Conservation (phyloP, 2,888 invertebrate genomes). For the Drosophila greeni region DNA sequence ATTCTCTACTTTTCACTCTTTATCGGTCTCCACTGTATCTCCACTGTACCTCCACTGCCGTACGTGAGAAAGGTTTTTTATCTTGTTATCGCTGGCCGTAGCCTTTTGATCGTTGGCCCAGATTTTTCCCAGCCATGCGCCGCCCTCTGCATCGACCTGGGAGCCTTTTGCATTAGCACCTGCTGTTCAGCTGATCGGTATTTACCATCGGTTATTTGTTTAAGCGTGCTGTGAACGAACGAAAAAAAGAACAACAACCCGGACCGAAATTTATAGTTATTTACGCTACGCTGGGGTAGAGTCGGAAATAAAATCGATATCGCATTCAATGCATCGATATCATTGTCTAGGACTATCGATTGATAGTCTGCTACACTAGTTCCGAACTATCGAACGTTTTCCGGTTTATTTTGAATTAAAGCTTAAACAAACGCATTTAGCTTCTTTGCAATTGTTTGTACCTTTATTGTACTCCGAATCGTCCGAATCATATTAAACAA, state of each 20-base stretch:
- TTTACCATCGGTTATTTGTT: conserved; percentile 62
- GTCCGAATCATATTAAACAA: no score
- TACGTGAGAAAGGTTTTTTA: conserved; percentile 17
- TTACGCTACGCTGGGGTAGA: conserved; percentile 25
- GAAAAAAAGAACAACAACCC: conserved; percentile 59
- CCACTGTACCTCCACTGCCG: conserved; percentile 18
- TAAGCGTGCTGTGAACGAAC: conserved; percentile 57
- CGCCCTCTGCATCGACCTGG: conserved; percentile 6
- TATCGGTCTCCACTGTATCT: conserved; percentile 5
- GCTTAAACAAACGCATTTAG: background rate
- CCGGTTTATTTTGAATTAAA: background rate
- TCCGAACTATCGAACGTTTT: background rate
- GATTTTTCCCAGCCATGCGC: conserved; percentile 22
- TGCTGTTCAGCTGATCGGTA: conserved; percentile 38
- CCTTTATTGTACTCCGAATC: background rate
- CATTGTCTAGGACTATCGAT: background rate
- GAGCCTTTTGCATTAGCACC: conserved; percentile 50
- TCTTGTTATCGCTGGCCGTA: conserved; percentile 28
- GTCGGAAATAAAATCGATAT: background rate
- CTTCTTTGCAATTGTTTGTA: background rate
- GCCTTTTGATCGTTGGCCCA: conserved; percentile 21
- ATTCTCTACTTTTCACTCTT: conserved; percentile 40
- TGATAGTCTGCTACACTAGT: no score
- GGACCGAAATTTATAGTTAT: conserved; percentile 43
- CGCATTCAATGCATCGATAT: conserved; percentile 6